phyloP scores from a whole-genome alignment of 2,797 vertebrate species.

The Syngnathus rostellatus region DNA sequence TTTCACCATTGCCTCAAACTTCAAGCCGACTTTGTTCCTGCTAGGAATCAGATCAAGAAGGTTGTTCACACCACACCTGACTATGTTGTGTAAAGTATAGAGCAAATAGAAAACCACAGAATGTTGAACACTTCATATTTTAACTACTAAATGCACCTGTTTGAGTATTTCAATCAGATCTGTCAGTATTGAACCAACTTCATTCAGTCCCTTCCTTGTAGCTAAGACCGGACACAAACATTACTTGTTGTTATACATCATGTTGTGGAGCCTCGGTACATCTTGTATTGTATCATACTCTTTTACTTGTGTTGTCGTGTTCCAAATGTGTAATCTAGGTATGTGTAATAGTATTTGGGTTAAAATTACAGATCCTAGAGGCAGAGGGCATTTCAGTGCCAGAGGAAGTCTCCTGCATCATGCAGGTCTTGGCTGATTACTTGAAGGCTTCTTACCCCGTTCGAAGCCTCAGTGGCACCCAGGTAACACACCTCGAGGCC shows the following conservation, averaged over 20 bases:
- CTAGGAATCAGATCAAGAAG: slow-evolving; percentile 73
- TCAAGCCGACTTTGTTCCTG: slow-evolving; percentile 68
- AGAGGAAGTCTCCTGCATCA: slow-evolving; percentile 59
- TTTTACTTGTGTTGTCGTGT: background rate
- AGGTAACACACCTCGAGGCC: slow-evolving; percentile 35
- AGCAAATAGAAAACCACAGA: background rate
- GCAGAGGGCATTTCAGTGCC: slow-evolving; percentile 62
- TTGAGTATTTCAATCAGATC: no score
- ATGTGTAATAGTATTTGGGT: background rate
- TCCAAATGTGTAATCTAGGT: background rate
- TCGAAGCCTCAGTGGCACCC: slow-evolving; percentile 53
- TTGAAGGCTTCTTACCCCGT: slow-evolving; percentile 57
- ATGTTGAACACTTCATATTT: background rate
- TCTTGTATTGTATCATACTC: background rate
- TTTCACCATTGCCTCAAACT: slow-evolving; percentile 77
- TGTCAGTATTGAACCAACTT: background rate
- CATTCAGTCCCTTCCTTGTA: background rate
- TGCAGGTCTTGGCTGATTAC: slow-evolving; percentile 62
- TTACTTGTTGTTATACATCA: background rate
- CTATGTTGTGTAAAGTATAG: background rate
- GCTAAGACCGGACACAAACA: background rate
- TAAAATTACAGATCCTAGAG: slow-evolving; percentile 62
- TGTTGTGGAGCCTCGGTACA: background rate
- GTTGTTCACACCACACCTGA: slow-evolving; percentile 42
- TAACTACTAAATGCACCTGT: background rate